Base-by-base conservation (phyloP, 1,140 invertebrate genomes). In the Battus philenor region DNA sequence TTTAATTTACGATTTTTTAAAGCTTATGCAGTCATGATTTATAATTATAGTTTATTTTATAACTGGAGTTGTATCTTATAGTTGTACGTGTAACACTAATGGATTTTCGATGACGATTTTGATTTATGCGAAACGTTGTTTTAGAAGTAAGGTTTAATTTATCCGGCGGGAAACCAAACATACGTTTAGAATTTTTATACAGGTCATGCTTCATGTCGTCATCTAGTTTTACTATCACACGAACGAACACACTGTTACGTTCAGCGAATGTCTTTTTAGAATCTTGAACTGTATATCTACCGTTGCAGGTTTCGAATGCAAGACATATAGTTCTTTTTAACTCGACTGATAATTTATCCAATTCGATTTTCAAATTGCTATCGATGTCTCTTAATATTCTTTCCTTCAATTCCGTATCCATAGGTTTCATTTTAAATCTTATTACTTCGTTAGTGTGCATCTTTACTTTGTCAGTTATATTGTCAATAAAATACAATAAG, bases 291-390 rank as follows among this genome's bases (percentile, higher is more conserved):
- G 18, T 18, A 24, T 36, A 44, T 9, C 22, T 55, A 0, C 54
- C 50, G 18, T 63, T 66, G 45, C 59, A 61, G 0, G 32, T 30
- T 5, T 39, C 16, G 16, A 69, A 69, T 4, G 24, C 12, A 5
- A 12, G 13, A 9, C 36, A 39, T 1, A 26, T 9, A 0, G 11
- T 39, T 2, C 4, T 1, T 7, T 39, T 12, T 2, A 15, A n/a
- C 4, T 39, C 36, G 10, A 44, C 41, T 53, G 62, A 54, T 8
- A 75, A 33, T 50, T 70, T 74, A 0, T 50, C 62, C 11, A 82
- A 44, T 20, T 79, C 75, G 0, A 68, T 44, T 13, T 61, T 54
- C 6, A 74, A 31, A 17, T 68, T 77, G n/a, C 62, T 50, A 1
- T 33, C 41, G 3, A 80, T 33, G 36, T 82, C 76, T 15, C 69